These are phyloP conservation scores for Muraenolepis orangiensis DNA, from an alignment of 2,797 vertebrate genomes.

Conservation along the genomic window DNA sequence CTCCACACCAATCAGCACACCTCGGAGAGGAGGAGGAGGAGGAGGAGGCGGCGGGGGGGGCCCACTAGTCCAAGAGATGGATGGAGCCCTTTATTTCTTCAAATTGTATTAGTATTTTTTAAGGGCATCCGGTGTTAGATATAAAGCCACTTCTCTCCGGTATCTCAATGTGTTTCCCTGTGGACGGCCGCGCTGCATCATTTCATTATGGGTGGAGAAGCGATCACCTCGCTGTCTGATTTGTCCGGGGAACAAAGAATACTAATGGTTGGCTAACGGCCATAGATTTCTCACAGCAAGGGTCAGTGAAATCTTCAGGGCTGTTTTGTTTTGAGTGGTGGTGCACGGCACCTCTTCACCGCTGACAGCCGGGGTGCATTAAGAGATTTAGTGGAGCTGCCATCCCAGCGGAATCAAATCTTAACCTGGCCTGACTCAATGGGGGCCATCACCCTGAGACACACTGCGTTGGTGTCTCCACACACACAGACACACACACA, in stretches of 20 bases:
- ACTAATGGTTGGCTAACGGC: background rate
- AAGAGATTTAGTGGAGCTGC: conserved; percentile 5
- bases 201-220: conserved; percentile 24
- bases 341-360: background rate
- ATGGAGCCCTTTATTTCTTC: background rate
- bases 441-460: background rate
- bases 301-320: background rate
- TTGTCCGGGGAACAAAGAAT: background rate
- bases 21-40: background rate
- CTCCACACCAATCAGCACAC: no score
- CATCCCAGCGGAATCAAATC: background rate
- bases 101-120: background rate
- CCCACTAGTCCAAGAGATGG: background rate
- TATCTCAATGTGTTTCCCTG: background rate
- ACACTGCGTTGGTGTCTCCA: background rate
- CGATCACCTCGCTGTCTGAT: conserved; percentile 2
- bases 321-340: background rate
- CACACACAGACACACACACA: background rate
- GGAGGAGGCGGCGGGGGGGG: no score
- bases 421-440: background rate
- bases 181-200: background rate
- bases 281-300: background rate
- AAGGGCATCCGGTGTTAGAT: conserved; percentile 13
- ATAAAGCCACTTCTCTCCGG: conserved; percentile 13
- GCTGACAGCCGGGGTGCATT: background rate